phyloP scores from a whole-genome alignment of 2,888 invertebrate genomes.

The Phengaris arion region DNA sequence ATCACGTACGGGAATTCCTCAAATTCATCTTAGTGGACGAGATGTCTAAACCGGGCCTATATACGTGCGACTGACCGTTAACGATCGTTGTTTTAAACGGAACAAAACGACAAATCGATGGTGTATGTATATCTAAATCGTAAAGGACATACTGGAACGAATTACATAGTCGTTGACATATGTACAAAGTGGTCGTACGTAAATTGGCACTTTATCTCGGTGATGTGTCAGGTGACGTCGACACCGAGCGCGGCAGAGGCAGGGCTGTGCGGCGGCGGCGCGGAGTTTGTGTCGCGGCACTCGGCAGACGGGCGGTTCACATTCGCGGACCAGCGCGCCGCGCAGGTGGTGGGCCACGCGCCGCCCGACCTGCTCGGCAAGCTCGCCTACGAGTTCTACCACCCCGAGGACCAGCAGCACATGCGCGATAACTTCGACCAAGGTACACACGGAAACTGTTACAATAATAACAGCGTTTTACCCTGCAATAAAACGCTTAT shows the following conservation, averaged over 20 bases:
- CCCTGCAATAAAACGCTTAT: too few relatives aligned
- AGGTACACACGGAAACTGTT: conserved; percentile 73
- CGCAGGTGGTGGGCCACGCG: conserved; percentile 93
- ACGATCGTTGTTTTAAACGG: too few relatives aligned
- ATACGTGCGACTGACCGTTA: too few relatives aligned
- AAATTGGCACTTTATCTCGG: not conserved
- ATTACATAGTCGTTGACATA: too few relatives aligned
- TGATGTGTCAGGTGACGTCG: conserved; percentile 85
- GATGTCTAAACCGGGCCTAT: not conserved
- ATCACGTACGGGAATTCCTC: too few relatives aligned
- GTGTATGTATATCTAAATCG: too few relatives aligned
- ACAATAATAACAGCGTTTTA: too few relatives aligned
- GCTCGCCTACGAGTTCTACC: conserved; percentile 97
- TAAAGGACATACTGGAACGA: too few relatives aligned
- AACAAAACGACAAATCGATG: too few relatives aligned
- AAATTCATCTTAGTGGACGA: not conserved
- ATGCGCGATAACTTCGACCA: conserved; percentile 99
- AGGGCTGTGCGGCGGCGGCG: conserved; percentile 87
- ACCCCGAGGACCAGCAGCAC: conserved; percentile 97
- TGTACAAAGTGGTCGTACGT: too few relatives aligned
- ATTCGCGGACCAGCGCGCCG: conserved; percentile 98
- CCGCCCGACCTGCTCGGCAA: conserved; percentile 97
- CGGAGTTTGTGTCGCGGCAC: conserved; percentile 98
- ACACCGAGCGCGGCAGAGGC: conserved; percentile 96
- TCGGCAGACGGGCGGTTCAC: conserved; percentile 98